These are phyloP conservation scores for Syrphus vitripennis DNA, from an alignment of 2,888 invertebrate genomes.

Conservation along the genomic window DNA sequence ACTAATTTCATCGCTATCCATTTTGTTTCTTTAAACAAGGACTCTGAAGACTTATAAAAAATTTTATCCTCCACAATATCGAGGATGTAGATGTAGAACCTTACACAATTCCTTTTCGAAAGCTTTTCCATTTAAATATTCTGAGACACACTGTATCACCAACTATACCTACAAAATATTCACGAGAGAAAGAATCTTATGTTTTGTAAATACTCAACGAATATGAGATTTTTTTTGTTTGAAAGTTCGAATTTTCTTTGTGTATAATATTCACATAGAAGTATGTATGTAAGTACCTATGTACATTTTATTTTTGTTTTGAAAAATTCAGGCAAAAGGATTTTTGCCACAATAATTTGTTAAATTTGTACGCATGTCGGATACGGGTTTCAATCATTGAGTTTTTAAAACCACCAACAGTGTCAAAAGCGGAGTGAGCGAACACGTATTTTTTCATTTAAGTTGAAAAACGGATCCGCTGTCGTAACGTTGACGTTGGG, in stretches of 20 bases:
- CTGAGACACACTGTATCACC: conserved; percentile 46
- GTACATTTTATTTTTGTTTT: conserved; percentile 43
- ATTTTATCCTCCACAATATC: too few relatives aligned
- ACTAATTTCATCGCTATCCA: too few relatives aligned
- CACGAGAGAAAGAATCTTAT: background rate
- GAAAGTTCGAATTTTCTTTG: conserved; percentile 50
- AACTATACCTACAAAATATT: too few relatives aligned
- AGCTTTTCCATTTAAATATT: background rate
- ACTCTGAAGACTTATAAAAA: too few relatives aligned
- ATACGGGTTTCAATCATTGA: conserved; percentile 44
- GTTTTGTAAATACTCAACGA: background rate
- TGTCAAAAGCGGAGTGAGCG: conserved; percentile 42
- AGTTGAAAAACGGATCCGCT: conserved; percentile 56
- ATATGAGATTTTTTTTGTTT: conserved; percentile 10
- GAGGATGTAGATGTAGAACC: background rate
- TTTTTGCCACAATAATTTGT: conserved; percentile 45
- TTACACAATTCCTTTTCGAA: background rate
- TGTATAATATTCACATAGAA: background rate
- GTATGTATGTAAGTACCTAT: background rate
- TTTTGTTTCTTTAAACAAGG: too few relatives aligned
- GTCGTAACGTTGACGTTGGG: conserved; percentile 64
- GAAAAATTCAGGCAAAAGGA: conserved; percentile 55
- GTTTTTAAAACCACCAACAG: conserved; percentile 48
- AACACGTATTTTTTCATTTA: conserved; percentile 27
- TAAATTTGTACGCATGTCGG: conserved; percentile 65